A percentile compares a stretch with the other conserved stretches of the same genome.
Evolutionary conservation across 2,888 invertebrate species (phyloP).

Genomic region (Chrysotoxum bicinctum): DNA sequence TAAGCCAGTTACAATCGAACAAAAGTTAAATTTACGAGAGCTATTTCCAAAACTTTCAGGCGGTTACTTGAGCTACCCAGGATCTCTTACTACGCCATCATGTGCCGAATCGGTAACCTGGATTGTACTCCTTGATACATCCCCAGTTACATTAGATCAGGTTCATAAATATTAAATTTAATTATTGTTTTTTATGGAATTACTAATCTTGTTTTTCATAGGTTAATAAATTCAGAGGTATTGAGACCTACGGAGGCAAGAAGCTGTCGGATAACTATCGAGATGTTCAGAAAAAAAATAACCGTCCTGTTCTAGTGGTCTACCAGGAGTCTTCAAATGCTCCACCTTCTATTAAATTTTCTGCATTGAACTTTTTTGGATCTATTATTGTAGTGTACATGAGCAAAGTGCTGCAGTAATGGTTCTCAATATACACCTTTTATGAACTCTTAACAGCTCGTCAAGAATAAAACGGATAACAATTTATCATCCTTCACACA

Average conservation of each 20-base stretch:
- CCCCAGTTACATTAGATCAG: constrained; percentile 83
- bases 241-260: constrained; percentile 79
- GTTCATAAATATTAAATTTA: constrained; percentile 75
- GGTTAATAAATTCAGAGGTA: constrained; percentile 80
- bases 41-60: constrained; percentile 83
- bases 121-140: constrained; percentile 85
- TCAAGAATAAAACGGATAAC: neutral
- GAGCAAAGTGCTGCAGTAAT: constrained; percentile 51
- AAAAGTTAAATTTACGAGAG: constrained; percentile 76
- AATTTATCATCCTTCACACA: neutral
- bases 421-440: neutral
- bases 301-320: constrained; percentile 76
- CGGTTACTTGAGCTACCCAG: constrained; percentile 86
- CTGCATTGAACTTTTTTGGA: constrained; percentile 38
- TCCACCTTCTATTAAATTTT: constrained; percentile 29
- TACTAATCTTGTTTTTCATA: constrained; percentile 55
- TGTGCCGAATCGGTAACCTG: constrained; percentile 89
- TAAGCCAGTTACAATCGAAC: constrained; percentile 74
- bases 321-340: constrained; percentile 41
- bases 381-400: constrained; percentile 66
- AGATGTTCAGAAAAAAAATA: constrained; percentile 76
- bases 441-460: constrained; percentile 14
- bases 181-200: neutral
- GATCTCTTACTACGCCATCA: constrained; percentile 89
- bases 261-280: constrained; percentile 82